phyloP scores from a whole-genome alignment of 2,888 invertebrate species.

The Macrosiphum euphorbiae region DNA sequence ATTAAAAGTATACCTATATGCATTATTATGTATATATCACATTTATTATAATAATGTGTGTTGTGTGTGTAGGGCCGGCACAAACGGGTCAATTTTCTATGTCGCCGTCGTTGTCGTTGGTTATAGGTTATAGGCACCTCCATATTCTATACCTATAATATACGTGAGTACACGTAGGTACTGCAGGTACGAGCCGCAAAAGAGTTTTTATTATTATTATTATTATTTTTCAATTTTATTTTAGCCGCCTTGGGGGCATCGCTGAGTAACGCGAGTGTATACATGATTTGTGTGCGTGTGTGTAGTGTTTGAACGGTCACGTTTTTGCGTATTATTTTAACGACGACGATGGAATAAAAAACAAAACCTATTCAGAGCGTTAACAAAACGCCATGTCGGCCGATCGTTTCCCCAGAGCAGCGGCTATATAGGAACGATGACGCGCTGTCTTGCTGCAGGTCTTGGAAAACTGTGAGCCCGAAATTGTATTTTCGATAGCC shows the following conservation, averaged over 20 bases:
- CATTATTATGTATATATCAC: neutral
- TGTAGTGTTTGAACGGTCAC: slow-evolving; percentile 50
- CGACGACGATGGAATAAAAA: neutral
- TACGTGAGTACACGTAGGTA: neutral
- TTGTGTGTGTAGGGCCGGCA: neutral
- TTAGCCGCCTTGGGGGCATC: slow-evolving; percentile 20
- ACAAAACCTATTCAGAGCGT: slow-evolving; percentile 40
- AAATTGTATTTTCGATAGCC: slow-evolving; percentile 17
- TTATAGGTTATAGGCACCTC: neutral
- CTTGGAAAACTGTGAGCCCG: neutral
- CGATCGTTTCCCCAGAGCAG: neutral
- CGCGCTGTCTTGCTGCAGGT: neutral
- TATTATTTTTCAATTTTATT: slow-evolving; percentile 26
- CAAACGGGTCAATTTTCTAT: slow-evolving; percentile 38
- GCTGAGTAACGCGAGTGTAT: neutral
- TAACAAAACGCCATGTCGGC: slow-evolving; percentile 37
- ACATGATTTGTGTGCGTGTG: neutral
- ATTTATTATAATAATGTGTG: neutral
- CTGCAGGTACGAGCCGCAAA: neutral
- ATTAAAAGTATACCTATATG: neutral
- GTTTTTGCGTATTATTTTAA: slow-evolving; percentile 40
- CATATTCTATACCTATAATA: neutral
- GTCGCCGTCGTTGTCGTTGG: neutral
- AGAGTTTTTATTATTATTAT: slow-evolving; percentile 12
- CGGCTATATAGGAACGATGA: neutral